Evolutionary conservation across 2,113 vertebrate species (phyloP), one percentile per base, ranked within the genome.

Genomic region (Serilophus lunatus): DNA sequence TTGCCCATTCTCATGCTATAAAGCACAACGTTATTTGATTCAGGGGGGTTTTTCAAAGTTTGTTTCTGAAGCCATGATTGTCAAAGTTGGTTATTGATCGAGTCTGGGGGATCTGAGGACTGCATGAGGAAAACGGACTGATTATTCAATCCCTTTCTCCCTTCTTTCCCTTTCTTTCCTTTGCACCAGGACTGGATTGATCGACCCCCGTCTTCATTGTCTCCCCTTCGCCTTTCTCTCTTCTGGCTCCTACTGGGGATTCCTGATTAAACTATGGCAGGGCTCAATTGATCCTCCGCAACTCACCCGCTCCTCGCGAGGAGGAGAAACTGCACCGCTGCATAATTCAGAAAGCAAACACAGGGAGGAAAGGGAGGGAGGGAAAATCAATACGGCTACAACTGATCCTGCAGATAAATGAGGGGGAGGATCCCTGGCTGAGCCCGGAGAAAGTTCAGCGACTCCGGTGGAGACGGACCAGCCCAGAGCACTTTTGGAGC

Each of bases 341-440:
- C 97, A 98, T 97, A 97, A 98, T 97, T 98, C 96, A 97, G 66
- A 96, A 77, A 97, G 97, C 96, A 97, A 97, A 96, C 95, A 86
- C 82, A 50, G 96, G 77, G 86, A 86, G 86, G 70, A 95, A 81
- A 97, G 92, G 80, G 59, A 69, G 86, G 84, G 19, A 81, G 91
- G 91, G 70, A 96, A 96, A 97, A 98, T 97, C 97, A 81, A 98
- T 97, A 97, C 12, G 40, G 90, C 95, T 92, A 92, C 96, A 94
- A 96, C 95, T 4, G 78, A 95, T 96, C 93, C 96, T 96, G 96
- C 96, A 97, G 92, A 97, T 88, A 97, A 96, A 97, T 95, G 93
- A 84, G 94, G 88, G 66, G 94, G 94, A 93, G 50, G 90, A 87
- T 86, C 95, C 91, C 86, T 64, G 85, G 50, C 49, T 18, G 49